Evolutionary conservation across 1,140 invertebrate species (phyloP).

Genomic region (Drosophila obscura): DNA sequence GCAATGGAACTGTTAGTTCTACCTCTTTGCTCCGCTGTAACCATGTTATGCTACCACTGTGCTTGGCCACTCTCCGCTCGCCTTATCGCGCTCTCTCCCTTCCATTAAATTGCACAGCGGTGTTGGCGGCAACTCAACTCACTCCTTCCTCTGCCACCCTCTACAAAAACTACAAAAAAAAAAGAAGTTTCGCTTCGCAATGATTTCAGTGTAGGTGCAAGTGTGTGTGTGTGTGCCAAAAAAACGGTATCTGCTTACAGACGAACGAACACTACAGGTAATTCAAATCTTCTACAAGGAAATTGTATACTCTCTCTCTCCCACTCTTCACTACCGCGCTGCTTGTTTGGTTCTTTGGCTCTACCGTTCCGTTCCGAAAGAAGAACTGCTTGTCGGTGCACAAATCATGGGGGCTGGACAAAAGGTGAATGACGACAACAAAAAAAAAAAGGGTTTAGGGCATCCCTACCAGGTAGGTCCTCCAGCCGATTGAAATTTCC

Average conservation of each 20-base stretch:
- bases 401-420: conserved; percentile 67
- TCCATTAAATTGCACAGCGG: conserved; percentile 25
- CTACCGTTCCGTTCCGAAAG: neutral
- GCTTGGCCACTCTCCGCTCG: no score
- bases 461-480: conserved; percentile 59
- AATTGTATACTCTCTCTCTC: conserved; percentile 59
- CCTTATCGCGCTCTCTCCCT: conserved; percentile 1
- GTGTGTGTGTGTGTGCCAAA: conserved; percentile 27
- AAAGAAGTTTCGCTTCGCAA: conserved; percentile 34
- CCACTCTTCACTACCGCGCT: neutral
- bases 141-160: conserved; percentile 9
- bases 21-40: no score
- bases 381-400: conserved; percentile 20
- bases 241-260: conserved; percentile 79
- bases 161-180: conserved; percentile 29
- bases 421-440: conserved; percentile 22
- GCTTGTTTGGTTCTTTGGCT: no score
- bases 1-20: no score
- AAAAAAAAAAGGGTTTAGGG: neutral
- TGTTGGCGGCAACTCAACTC: conserved; percentile 40
- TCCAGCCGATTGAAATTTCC: conserved; percentile 49
- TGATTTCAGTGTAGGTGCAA: conserved; percentile 31
- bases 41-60: conserved; percentile 1
- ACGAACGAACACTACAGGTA: conserved; percentile 64
- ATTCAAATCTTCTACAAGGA: conserved; percentile 71